Conservation (phyloP, 2,888 invertebrate genomes). For the Caenorhabditis zanzibari region DNA sequence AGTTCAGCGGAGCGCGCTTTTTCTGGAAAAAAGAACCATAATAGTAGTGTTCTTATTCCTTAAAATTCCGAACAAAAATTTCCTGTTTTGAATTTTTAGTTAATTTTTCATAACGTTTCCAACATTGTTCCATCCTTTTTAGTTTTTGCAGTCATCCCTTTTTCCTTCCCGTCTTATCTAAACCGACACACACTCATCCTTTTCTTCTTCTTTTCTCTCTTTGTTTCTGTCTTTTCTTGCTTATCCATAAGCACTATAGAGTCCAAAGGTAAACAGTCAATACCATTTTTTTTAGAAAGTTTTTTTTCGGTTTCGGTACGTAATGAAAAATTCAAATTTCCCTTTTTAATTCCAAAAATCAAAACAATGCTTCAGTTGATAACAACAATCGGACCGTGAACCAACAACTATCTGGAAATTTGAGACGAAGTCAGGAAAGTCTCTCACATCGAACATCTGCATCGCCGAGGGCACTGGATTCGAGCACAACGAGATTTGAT, state of each 20-base stretch:
- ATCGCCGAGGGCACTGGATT: conserved; percentile 1
- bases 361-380: not conserved
- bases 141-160: too few species aligned
- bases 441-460: not conserved
- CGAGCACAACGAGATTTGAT: not conserved
- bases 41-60: too few species aligned
- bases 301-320: not conserved
- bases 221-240: conserved; percentile 9
- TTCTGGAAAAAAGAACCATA: too few species aligned
- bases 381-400: conserved; percentile 5
- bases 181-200: not conserved
- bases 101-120: too few species aligned
- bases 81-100: too few species aligned
- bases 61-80: too few species aligned
- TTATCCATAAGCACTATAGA: conserved; percentile 32
- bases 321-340: too few species aligned
- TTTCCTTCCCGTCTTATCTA: too few species aligned
- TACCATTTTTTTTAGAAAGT: not conserved
- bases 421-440: conserved; percentile 27
- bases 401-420: not conserved
- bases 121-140: too few species aligned
- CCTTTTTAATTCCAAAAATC: too few species aligned
- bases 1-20: too few species aligned
- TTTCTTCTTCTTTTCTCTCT: not conserved
- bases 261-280: conserved; percentile 7